Percentiles rank a stretch among this genome's conserved stretches.
phyloP scores from a whole-genome alignment of 2,113 vertebrate species.

The Empidonax alnorum region DNA sequence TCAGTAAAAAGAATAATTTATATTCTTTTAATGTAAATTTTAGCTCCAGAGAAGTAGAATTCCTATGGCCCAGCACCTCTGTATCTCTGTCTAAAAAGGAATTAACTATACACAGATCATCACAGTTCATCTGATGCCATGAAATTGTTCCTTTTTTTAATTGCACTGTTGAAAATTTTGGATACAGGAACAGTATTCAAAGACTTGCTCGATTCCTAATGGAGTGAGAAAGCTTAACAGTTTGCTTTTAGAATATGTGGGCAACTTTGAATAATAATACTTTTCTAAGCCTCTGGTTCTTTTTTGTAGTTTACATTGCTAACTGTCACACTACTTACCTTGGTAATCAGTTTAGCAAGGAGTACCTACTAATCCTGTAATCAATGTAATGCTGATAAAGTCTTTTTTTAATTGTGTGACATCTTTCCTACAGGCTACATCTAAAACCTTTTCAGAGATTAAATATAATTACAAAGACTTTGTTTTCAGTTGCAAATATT shows the following conservation, averaged over 20 bases:
- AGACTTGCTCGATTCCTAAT: not conserved
- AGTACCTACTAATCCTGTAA: not conserved
- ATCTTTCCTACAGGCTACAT: not conserved
- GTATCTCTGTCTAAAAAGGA: not conserved
- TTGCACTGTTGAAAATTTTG: not conserved
- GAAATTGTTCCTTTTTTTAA: not conserved
- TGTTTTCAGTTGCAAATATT: not conserved
- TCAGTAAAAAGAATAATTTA: not conserved
- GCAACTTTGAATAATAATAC: not conserved
- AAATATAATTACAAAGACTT: not conserved
- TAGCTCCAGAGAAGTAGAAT: not conserved
- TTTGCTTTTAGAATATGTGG: not conserved
- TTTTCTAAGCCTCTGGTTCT: not conserved
- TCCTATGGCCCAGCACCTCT: not conserved
- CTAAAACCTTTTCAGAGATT: not conserved
- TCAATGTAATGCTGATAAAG: not conserved
- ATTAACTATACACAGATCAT: not conserved
- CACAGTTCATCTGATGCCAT: not conserved
- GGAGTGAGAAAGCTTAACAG: not conserved
- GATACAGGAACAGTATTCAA: not conserved
- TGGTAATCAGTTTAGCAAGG: constrained; percentile 13
- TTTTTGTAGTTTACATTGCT: not conserved
- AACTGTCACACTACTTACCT: not conserved
- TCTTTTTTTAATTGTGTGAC: not conserved
- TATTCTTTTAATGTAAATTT: not conserved